Conservation (phyloP, 1,140 invertebrate species). For the Cydia strobilella region DNA sequence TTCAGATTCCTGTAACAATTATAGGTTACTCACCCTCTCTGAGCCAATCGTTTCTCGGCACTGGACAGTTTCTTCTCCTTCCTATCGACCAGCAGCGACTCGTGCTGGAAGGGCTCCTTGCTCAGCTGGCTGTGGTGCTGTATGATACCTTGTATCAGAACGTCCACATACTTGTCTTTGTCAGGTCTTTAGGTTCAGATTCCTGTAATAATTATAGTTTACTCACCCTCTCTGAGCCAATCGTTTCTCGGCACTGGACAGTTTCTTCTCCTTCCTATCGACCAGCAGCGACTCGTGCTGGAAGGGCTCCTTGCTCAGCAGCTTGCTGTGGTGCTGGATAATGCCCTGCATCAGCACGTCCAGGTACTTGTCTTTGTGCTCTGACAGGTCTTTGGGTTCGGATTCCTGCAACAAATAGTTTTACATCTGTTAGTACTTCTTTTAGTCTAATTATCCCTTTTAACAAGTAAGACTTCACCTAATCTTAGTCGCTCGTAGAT, state of each 20-base stretch:
- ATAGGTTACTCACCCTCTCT: conserved; percentile 84
- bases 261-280: conserved; percentile 96
- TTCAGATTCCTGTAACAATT: conserved; percentile 81
- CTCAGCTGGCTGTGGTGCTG: conserved; percentile 86
- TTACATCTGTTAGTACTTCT: too few species aligned
- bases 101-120: conserved; percentile 97
- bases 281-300: conserved; percentile 98
- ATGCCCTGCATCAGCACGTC: conserved; percentile 92
- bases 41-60: conserved; percentile 96
- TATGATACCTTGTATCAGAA: conserved; percentile 88
- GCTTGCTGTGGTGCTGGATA: conserved; percentile 81
- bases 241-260: conserved; percentile 96
- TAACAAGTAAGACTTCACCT: too few species aligned
- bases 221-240: conserved; percentile 90
- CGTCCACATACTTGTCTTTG: conserved; percentile 89
- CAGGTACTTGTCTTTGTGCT: conserved; percentile 85
- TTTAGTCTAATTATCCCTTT: too few species aligned
- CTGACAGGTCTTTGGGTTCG: conserved; percentile 84
- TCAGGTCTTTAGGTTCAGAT: conserved; percentile 86
- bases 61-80: conserved; percentile 98
- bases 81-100: conserved; percentile 96
- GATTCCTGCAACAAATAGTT: conserved; percentile 78
- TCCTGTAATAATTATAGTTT: conserved; percentile 70
- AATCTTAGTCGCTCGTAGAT: too few species aligned
- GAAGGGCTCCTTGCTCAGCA: conserved; percentile 94